Evolutionary conservation across 2,113 vertebrate species (phyloP), one percentile per base, ranked within the genome.

Genomic region (Dromiciops gliroides): DNA sequence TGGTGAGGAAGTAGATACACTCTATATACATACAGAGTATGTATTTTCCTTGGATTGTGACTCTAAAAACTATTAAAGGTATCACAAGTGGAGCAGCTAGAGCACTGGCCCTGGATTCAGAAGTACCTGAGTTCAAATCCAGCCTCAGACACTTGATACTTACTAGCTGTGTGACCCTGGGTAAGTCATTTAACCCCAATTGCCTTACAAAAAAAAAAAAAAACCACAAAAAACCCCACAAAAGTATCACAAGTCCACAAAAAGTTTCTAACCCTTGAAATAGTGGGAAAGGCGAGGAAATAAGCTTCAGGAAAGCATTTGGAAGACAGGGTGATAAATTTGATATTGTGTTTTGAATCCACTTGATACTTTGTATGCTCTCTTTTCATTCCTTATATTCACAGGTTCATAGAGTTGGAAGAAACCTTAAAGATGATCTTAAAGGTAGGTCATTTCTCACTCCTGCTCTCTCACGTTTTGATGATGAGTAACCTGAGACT

Each of bases 211-310:
- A n/a, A n/a, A n/a, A n/a, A n/a, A n/a, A n/a, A n/a, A n/a, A n/a
- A n/a, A n/a, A n/a, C n/a, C n/a, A n/a, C n/a, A n/a, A n/a, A n/a
- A n/a, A n/a, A n/a, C n/a, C n/a, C n/a, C n/a, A n/a, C n/a, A n/a
- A n/a, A 94, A 92, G n/a, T 50, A 31, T 60, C 53, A 91, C 83
- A 44, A 95, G 47, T 51, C 49, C 90, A 90, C 37, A 94, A 92
- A 94, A 93, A 3, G 28, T 49, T 94, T 56, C 51, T 97, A 23
- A 52, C 92, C 52, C 67, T 48, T 48, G 25, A 95, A 93, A 95
- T 25, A 91, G 8, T 51, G 44, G 67, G 89, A 60, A 5, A 47
- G 89, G 94, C 25, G 37, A 60, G 12, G 67, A 75, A 44, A 75
- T 75, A 44, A 75, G n/a, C 6, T n/a, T 60, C 52, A 48, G 53